These are phyloP conservation scores for Samia ricini DNA, from an alignment of 1,140 invertebrate species.

Conservation along the genomic window DNA sequence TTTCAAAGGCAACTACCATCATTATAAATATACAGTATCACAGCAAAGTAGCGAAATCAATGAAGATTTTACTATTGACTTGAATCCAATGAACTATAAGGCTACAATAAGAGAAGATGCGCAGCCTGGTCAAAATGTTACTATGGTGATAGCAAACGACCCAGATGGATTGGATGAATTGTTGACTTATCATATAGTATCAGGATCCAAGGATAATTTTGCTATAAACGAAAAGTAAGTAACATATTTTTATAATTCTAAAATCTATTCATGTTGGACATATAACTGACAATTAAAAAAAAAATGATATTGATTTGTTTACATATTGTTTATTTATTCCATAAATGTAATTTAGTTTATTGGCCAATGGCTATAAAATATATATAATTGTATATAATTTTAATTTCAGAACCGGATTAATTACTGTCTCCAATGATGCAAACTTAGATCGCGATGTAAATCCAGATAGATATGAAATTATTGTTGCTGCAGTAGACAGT, in stretches of 20 bases:
- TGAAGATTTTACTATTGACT: constrained; percentile 68
- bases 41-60: constrained; percentile 42
- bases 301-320: no score
- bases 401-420: constrained; percentile 81
- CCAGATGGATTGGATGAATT: constrained; percentile 86
- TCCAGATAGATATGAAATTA: constrained; percentile 83
- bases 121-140: constrained; percentile 82
- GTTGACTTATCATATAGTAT: constrained; percentile 85
- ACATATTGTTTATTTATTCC: no score
- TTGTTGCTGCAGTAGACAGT: constrained; percentile 85
- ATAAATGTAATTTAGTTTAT: no score
- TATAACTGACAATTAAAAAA: no score
- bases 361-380: no score
- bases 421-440: constrained; percentile 86
- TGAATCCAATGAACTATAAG: constrained; percentile 82
- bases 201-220: constrained; percentile 89
- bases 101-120: constrained; percentile 86
- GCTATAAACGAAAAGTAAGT: constrained; percentile 84
- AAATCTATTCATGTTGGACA: no score
- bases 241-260: background rate
- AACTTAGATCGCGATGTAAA: constrained; percentile 85
- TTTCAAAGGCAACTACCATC: constrained; percentile 84
- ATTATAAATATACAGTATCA: constrained; percentile 62
- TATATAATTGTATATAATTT: constrained; percentile 6
- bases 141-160: constrained; percentile 84